phyloP scores from a whole-genome alignment of 1,140 invertebrate genomes.

The Musca domestica region DNA sequence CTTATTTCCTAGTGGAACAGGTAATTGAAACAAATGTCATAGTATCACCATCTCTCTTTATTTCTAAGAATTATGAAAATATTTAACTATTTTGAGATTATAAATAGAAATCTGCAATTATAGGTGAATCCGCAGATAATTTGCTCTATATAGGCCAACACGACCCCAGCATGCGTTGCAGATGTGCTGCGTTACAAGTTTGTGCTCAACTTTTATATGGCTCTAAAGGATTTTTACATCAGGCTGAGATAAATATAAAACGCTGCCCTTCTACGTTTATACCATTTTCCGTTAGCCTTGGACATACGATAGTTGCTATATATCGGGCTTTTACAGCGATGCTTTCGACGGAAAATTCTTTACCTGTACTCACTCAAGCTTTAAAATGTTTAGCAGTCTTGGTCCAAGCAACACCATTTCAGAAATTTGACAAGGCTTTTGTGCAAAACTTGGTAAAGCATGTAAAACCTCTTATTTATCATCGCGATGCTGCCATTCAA shows the following conservation, averaged over 20 bases:
- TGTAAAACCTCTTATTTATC: conserved; percentile 65
- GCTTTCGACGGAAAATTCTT: conserved; percentile 66
- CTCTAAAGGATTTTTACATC: conserved; percentile 64
- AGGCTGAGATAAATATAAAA: conserved; percentile 59
- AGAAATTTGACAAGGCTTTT: conserved; percentile 65
- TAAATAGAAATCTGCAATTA: too few species aligned
- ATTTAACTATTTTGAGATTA: too few species aligned
- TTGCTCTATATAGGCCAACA: conserved; percentile 37
- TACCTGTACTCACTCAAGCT: conserved; percentile 65
- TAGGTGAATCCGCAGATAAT: background rate
- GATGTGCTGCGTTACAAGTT: conserved; percentile 61
- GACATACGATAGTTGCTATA: conserved; percentile 68
- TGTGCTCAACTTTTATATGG: conserved; percentile 62
- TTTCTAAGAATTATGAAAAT: too few species aligned
- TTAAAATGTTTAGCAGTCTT: conserved; percentile 75
- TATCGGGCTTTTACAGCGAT: conserved; percentile 68
- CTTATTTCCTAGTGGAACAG: conserved; percentile 57
- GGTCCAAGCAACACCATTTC: conserved; percentile 53
- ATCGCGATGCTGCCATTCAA: conserved; percentile 68
- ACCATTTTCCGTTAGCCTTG: conserved; percentile 74
- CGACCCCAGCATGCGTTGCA: conserved; percentile 63
- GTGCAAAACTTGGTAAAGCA: conserved; percentile 69
- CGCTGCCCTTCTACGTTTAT: conserved; percentile 63
- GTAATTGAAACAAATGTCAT: conserved; percentile 43
- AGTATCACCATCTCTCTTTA: conserved; percentile 23